Percentiles rank a stretch among this genome's conserved stretches.
Evolutionary conservation across 2,113 vertebrate genomes (phyloP).

Genomic region (Anolis carolinensis): DNA sequence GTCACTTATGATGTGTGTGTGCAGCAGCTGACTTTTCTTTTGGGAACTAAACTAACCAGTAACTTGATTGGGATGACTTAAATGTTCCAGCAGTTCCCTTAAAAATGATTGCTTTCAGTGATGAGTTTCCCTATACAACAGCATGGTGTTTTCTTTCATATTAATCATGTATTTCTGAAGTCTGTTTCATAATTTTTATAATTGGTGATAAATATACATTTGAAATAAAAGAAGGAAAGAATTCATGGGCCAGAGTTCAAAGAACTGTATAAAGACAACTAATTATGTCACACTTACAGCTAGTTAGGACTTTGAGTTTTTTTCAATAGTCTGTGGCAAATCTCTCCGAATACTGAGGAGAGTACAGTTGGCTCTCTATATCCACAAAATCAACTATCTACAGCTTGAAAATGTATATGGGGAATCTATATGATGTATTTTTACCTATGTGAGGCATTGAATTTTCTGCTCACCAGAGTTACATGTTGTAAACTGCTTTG

Average conservation of each 20-base stretch:
- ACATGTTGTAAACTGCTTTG: no score
- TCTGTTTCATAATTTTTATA: not conserved
- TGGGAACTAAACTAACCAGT: slow-evolving; percentile 20
- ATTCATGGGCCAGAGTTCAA: not conserved
- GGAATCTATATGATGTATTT: no score
- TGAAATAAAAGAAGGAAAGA: not conserved
- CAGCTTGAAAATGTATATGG: no score
- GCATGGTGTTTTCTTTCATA: not conserved
- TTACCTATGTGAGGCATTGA: no score
- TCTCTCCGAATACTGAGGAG: not conserved
- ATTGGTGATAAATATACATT: not conserved
- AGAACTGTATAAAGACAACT: not conserved
- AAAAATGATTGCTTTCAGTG: not conserved
- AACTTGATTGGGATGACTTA: not conserved
- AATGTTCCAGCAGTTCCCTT: not conserved
- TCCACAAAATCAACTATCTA: no score
- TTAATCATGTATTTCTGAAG: not conserved
- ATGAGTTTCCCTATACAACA: not conserved
- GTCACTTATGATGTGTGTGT: not conserved
- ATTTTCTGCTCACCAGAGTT: no score
- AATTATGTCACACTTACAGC: not conserved
- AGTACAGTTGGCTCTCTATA: no score
- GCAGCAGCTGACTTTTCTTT: not conserved
- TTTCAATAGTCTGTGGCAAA: not conserved
- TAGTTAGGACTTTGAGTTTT: not conserved